A percentile compares a stretch with the other conserved stretches of the same genome.
Conservation (phyloP, 2,113 vertebrate species). For the Bubo bubo region DNA sequence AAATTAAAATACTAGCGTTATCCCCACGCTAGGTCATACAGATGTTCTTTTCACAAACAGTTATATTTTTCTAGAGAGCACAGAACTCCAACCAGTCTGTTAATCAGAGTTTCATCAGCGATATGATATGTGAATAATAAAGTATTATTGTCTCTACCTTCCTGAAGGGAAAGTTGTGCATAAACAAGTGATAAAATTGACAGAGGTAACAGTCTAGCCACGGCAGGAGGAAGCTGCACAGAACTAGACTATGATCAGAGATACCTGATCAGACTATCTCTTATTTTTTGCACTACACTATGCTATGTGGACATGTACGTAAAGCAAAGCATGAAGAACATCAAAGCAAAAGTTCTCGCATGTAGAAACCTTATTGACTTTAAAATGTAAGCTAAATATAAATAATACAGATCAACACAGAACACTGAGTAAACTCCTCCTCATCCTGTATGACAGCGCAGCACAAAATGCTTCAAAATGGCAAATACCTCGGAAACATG, state of each 20-base stretch:
- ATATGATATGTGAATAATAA: background rate
- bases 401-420: background rate
- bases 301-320: background rate
- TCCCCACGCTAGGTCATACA: background rate
- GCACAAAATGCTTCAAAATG: background rate
- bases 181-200: background rate
- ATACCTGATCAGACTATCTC: background rate
- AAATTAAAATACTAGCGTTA: background rate
- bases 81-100: background rate
- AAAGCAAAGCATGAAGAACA: background rate
- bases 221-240: background rate
- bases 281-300: background rate
- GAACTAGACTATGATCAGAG: background rate
- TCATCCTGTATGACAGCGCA: background rate
- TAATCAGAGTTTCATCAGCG: background rate
- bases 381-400: background rate
- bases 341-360: background rate
- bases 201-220: background rate
- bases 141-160: background rate
- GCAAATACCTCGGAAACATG: conserved; percentile 66
- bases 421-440: background rate
- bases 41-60: background rate
- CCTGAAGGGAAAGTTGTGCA: background rate
- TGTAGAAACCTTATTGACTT: background rate
- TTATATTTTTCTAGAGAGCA: background rate